Evolutionary conservation across 2,113 vertebrate genomes (phyloP), one percentile per base, ranked within the genome.

Genomic region (Zonotrichia leucophrys): DNA sequence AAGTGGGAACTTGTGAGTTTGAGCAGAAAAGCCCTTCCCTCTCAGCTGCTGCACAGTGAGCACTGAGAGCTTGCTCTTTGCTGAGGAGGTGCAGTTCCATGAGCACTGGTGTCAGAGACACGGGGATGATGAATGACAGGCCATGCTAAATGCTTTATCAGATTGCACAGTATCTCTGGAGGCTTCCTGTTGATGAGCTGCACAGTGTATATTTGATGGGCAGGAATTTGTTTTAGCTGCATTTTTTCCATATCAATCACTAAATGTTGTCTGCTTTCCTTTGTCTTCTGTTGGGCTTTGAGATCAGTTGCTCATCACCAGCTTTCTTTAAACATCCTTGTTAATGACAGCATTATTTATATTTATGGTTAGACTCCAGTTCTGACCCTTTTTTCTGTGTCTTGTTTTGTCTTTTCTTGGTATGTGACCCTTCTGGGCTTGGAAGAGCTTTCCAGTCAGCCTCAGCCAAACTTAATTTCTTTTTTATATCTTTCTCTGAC

Each of bases 331-430:
- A 89, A 82, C 67, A 89, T 89, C 74, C 77, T 85, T 31, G 58
- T 50, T 76, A 89, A 79, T 89, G 87, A 79, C 87, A 70, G 22
- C 73, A 55, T 90, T 88, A 53, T 90, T 96, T 95, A 70, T 58
- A 27, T 94, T 96, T 94, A 80, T 33, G 25, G 69, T 90, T 80
- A 73, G 63, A 27, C 63, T 94, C 12, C 8, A 55, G 59, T 90
- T 87, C 46, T 92, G 83, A 59, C 63, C 87, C 59, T 93, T 33
- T 90, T 87, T 11, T 78, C 31, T 73, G 31, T 27, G 60, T 60
- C 53, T 83, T 76, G 52, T 84, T 64, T 91, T 95, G 73, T 67
- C 49, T 89, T 83, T 89, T 87, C 66, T 52, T 69, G 66, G 53
- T 83, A 19, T 1, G 7, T 58, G 94, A 76, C 53, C 66, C 10